Conservation (phyloP, 2,888 invertebrate species). For the Venustoraphidia nigricollis region DNA sequence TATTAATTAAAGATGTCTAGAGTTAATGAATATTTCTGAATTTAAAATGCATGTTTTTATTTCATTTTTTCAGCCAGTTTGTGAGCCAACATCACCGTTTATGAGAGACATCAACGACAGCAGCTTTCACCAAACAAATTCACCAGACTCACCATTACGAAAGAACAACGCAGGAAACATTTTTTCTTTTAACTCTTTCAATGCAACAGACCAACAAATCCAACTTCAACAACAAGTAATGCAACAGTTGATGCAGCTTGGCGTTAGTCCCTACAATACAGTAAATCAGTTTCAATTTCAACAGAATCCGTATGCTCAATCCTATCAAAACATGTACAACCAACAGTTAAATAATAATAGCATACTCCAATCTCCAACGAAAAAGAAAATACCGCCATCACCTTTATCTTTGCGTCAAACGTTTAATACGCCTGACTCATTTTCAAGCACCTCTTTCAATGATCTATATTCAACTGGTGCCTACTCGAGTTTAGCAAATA, state of each 20-base stretch:
- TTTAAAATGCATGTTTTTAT: too few relatives aligned
- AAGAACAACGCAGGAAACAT: conserved; percentile 1
- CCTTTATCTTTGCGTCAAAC: conserved; percentile 22
- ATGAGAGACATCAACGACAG: background rate
- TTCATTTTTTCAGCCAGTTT: conserved; percentile 1
- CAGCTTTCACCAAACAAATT: background rate
- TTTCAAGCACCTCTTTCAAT: too few relatives aligned
- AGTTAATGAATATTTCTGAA: too few relatives aligned
- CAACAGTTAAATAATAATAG: conserved; percentile 4
- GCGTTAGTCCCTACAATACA: conserved; percentile 8
- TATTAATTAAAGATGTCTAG: too few relatives aligned
- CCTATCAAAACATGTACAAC: conserved; percentile 8
- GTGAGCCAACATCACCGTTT: conserved; percentile 3
- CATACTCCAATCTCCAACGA: conserved; percentile 24
- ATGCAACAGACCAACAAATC: conserved; percentile 8
- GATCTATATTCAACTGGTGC: too few relatives aligned
- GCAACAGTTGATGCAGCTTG: conserved; percentile 15
- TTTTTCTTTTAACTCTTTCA: conserved; percentile 3
- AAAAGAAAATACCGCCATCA: conserved; percentile 21
- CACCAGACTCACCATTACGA: conserved; percentile 4
- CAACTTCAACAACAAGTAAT: conserved; percentile 16
- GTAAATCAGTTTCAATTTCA: conserved; percentile 1
- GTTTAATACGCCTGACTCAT: conserved; percentile 11
- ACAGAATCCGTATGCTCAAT: conserved; percentile 1
- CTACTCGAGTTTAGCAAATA: too few relatives aligned